These are phyloP conservation scores for Troides helena DNA, from an alignment of 2,888 invertebrate genomes.

Conservation along the genomic window DNA sequence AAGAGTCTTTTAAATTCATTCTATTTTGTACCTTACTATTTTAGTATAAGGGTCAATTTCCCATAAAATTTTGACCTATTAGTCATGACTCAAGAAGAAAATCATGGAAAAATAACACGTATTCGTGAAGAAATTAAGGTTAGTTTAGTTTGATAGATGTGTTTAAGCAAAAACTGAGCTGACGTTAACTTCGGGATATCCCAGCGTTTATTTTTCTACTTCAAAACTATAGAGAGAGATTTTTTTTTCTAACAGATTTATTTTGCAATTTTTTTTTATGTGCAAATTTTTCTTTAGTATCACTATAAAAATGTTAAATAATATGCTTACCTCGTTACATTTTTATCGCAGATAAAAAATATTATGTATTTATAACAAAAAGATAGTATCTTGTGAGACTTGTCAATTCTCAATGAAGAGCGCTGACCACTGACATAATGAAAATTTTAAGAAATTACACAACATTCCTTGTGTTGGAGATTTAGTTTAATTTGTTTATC, in stretches of 20 bases:
- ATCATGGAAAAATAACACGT: not conserved
- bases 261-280: no score
- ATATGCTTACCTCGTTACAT: no score
- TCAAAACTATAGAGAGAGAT: conserved; percentile 47
- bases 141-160: conserved; percentile 28
- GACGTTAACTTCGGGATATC: conserved; percentile 72
- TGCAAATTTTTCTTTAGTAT: no score
- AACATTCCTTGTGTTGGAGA: no score
- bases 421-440: no score
- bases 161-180: conserved; percentile 63
- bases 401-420: no score
- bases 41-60: conserved; percentile 8
- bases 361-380: no score
- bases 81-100: conserved; percentile 20
- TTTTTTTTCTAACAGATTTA: conserved; percentile 22
- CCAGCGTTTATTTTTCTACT: conserved; percentile 54
- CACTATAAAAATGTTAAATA: no score
- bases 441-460: no score
- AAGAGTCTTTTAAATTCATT: conserved; percentile 30
- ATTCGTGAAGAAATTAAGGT: not conserved
- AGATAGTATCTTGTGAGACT: no score
- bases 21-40: conserved; percentile 34
- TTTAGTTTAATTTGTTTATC: no score
- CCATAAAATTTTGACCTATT: not conserved
- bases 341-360: no score